Conservation (phyloP, 2,113 vertebrate genomes). For the Ranitomeya variabilis region DNA sequence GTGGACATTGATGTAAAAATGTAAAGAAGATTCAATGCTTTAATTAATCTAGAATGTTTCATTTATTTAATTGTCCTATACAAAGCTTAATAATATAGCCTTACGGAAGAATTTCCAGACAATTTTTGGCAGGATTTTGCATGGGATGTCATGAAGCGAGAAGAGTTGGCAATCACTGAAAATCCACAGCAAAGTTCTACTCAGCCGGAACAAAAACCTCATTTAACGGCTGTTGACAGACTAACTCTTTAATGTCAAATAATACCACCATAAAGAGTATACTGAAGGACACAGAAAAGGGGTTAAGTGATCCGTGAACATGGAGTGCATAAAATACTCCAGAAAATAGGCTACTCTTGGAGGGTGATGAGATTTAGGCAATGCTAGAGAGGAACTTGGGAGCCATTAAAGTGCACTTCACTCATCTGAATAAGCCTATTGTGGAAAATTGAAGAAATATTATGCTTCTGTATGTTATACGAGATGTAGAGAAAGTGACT, state of each 20-base stretch:
- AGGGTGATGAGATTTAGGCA: slow-evolving; percentile 47
- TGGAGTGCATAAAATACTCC: slow-evolving; percentile 46
- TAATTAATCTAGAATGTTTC: background rate
- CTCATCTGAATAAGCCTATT: slow-evolving; percentile 27
- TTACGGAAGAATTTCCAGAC: background rate
- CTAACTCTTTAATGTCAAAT: slow-evolving; percentile 58
- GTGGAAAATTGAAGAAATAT: slow-evolving; percentile 35
- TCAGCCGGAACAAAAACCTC: slow-evolving; percentile 54
- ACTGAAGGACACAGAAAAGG: slow-evolving; percentile 49
- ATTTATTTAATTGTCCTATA: background rate
- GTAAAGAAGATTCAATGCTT: background rate
- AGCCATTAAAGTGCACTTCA: slow-evolving; percentile 36
- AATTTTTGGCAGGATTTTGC: slow-evolving; percentile 24
- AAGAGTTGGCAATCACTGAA: slow-evolving; percentile 35
- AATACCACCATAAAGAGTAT: slow-evolving; percentile 26
- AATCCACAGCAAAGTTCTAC: slow-evolving; percentile 13
- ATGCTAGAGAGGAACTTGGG: slow-evolving; percentile 9
- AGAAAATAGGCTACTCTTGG: slow-evolving; percentile 29
- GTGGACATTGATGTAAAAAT: background rate
- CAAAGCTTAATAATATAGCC: background rate
- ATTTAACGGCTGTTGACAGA: slow-evolving; percentile 62
- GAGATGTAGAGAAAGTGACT: slow-evolving; percentile 19
- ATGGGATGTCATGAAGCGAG: slow-evolving; percentile 1
- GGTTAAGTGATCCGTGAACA: slow-evolving; percentile 59
- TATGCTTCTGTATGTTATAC: slow-evolving; percentile 19